Conservation (phyloP, 1,140 invertebrate genomes). For the Caenorhabditis briggsae region DNA sequence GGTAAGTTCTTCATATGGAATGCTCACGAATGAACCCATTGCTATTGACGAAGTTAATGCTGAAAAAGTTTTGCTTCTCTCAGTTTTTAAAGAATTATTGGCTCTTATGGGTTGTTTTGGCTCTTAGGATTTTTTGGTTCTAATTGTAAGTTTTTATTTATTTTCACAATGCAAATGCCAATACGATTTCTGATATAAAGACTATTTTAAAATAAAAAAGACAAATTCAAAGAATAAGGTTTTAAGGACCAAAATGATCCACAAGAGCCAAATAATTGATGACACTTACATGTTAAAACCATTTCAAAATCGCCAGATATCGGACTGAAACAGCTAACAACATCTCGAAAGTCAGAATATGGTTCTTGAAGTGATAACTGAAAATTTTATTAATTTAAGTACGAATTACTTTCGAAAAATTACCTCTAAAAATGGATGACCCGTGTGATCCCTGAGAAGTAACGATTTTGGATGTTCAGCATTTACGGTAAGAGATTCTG, state of each 20-base stretch:
- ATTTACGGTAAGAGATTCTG: constrained; percentile 20
- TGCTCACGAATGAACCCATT: constrained; percentile 36
- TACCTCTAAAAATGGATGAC: constrained; percentile 35
- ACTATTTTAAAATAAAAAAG: too few relatives aligned
- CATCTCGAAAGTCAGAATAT: background rate
- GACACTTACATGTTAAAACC: background rate
- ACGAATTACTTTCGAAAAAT: background rate
- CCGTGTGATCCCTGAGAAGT: constrained; percentile 20
- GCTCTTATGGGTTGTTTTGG: too few relatives aligned
- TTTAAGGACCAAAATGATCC: too few relatives aligned
- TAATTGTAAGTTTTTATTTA: too few relatives aligned
- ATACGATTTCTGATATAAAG: too few relatives aligned
- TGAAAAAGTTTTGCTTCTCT: background rate
- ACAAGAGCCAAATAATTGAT: too few relatives aligned
- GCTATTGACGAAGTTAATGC: constrained; percentile 10
- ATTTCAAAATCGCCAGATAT: constrained; percentile 40
- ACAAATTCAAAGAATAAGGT: too few relatives aligned
- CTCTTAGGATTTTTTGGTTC: too few relatives aligned
- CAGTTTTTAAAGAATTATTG: too few relatives aligned
- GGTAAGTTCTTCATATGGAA: constrained; percentile 36
- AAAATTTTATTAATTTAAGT: background rate
- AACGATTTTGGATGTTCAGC: constrained; percentile 18
- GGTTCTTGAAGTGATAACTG: constrained; percentile 44
- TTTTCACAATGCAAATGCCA: too few relatives aligned
- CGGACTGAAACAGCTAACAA: constrained; percentile 39